Conservation (phyloP, 2,797 vertebrate genomes). For the Myotis myotis region DNA sequence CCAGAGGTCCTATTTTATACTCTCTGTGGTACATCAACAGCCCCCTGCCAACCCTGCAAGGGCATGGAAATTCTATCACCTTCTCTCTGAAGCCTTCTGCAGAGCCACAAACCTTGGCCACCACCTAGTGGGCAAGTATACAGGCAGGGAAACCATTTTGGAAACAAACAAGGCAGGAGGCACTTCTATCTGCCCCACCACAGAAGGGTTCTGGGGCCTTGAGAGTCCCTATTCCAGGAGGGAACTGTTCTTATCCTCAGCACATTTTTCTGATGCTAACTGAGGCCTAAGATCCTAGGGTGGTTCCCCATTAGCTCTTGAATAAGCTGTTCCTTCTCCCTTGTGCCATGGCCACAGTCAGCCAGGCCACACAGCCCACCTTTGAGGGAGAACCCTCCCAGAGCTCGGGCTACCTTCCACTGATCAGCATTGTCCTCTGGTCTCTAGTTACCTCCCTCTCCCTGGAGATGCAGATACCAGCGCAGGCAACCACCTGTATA, state of each 20-base stretch:
- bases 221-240: neutral
- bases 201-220: neutral
- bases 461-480: neutral
- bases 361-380: neutral
- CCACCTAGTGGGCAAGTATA: conserved; percentile 19
- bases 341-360: neutral
- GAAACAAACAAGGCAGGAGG: neutral
- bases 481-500: neutral
- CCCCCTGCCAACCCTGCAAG: neutral
- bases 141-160: neutral
- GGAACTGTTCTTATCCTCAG: neutral
- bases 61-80: neutral
- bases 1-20: neutral
- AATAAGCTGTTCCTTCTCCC: neutral
- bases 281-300: neutral
- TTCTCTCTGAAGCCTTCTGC: neutral
- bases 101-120: neutral
- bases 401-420: neutral
- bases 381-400: neutral
- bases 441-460: neutral
- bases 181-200: neutral
- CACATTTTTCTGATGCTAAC: neutral
- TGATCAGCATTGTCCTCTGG: neutral
- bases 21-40: no score
- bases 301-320: neutral